These are phyloP conservation scores for Hymenochirus boettgeri DNA, from an alignment of 2,113 vertebrate species.

Conservation along the genomic window DNA sequence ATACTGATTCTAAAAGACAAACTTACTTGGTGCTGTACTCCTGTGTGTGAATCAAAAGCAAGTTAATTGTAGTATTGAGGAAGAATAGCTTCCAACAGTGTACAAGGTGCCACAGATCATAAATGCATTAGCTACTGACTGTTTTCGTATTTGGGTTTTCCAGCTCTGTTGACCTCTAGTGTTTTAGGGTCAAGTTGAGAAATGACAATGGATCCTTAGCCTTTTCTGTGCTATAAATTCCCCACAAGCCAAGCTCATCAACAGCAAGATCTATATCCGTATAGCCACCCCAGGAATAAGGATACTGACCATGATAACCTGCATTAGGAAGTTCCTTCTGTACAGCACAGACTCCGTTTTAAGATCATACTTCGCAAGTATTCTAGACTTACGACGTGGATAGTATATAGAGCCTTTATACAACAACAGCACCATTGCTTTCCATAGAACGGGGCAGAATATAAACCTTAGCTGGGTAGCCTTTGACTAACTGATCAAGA, in stretches of 20 bases:
- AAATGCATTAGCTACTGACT: constrained; percentile 84
- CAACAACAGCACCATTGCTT: constrained; percentile 79
- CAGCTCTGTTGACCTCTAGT: constrained; percentile 77
- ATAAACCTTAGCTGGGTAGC: constrained; percentile 83
- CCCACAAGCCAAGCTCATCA: constrained; percentile 86
- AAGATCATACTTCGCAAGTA: constrained; percentile 77
- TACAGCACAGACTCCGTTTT: constrained; percentile 61
- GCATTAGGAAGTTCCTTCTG: constrained; percentile 77
- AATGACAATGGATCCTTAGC: constrained; percentile 82
- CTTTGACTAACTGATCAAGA: constrained; percentile 69
- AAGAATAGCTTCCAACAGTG: constrained; percentile 80
- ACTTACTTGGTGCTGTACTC: constrained; percentile 60
- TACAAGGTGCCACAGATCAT: constrained; percentile 86
- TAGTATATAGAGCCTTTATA: constrained; percentile 83
- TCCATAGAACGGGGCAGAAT: constrained; percentile 77
- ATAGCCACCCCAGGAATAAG: constrained; percentile 94
- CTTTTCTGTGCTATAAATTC: constrained; percentile 85
- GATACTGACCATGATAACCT: constrained; percentile 85
- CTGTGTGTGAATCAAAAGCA: constrained; percentile 67
- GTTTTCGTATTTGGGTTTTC: constrained; percentile 85
- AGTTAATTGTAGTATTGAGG: constrained; percentile 70
- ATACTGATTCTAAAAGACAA: constrained; percentile 80
- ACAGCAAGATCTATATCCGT: constrained; percentile 87
- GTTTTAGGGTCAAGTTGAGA: constrained; percentile 79
- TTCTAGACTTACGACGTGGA: constrained; percentile 72